These are phyloP conservation scores for Agriopis leucophaearia DNA, from an alignment of 2,888 invertebrate genomes.

Conservation along the genomic window DNA sequence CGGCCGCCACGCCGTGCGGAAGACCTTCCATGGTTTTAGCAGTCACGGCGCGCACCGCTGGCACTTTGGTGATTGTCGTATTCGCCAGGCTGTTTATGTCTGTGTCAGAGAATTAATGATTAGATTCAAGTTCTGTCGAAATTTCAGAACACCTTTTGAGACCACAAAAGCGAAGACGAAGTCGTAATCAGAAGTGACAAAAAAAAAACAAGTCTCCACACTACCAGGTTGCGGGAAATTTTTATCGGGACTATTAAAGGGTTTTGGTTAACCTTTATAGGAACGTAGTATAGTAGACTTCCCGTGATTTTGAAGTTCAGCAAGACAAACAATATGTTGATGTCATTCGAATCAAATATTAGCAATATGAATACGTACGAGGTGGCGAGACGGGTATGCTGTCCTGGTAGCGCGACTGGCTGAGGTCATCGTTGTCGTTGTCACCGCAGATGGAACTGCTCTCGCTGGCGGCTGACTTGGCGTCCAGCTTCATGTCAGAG, in stretches of 20 bases:
- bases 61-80: constrained; percentile 88
- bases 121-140: not conserved
- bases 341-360: not conserved
- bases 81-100: constrained; percentile 86
- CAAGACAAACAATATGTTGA: no score
- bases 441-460: constrained; percentile 92
- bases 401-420: constrained; percentile 87
- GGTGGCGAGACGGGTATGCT: constrained; percentile 87
- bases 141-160: not conserved
- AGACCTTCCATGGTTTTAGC: constrained; percentile 89
- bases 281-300: no score
- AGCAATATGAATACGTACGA: constrained; percentile 72
- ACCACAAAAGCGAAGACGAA: not conserved
- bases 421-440: constrained; percentile 94
- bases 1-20: constrained; percentile 87
- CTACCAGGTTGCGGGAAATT: no score
- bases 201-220: not conserved
- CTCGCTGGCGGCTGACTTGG: constrained; percentile 91
- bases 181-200: not conserved
- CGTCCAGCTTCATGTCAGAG: constrained; percentile 92
- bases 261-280: no score
- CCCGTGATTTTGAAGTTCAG: not conserved
- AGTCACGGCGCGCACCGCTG: constrained; percentile 88
- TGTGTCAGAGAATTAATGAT: constrained; percentile 44
- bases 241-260: no score